Conservation (phyloP, 1,140 invertebrate species). For the Drosophila burlai region DNA sequence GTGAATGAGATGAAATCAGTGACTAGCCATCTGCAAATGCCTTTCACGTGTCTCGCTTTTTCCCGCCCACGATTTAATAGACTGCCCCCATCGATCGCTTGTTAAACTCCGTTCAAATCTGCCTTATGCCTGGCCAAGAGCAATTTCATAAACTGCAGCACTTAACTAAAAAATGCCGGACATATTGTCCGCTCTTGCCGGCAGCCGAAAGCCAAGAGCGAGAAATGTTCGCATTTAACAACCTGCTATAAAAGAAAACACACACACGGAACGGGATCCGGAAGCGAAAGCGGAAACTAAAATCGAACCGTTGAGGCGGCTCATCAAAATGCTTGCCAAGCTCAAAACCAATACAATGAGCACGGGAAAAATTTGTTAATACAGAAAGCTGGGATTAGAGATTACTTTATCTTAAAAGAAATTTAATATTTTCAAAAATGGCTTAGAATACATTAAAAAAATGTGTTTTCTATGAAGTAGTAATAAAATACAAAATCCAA, state of each 20-base stretch:
- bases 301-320: constrained; percentile 25
- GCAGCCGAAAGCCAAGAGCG: constrained; percentile 13
- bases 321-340: constrained; percentile 45
- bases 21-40: constrained; percentile 8
- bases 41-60: constrained; percentile 15
- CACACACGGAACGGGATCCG: neutral
- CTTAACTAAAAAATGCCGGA: constrained; percentile 48
- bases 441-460: too few species aligned
- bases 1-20: constrained; percentile 13
- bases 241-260: constrained; percentile 50
- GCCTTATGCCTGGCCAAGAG: constrained; percentile 12
- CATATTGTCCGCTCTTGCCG: constrained; percentile 18
- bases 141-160: constrained; percentile 51
- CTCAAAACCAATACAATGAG: constrained; percentile 64
- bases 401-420: neutral
- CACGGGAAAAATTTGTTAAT: neutral
- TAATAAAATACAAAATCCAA: neutral
- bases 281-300: constrained; percentile 26
- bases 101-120: constrained; percentile 34
- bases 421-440: too few species aligned
- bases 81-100: constrained; percentile 5
- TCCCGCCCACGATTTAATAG: neutral
- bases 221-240: constrained; percentile 46
- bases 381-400: neutral
- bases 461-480: neutral